Conservation (phyloP, 2,113 vertebrate species). For the Mobula hypostoma region DNA sequence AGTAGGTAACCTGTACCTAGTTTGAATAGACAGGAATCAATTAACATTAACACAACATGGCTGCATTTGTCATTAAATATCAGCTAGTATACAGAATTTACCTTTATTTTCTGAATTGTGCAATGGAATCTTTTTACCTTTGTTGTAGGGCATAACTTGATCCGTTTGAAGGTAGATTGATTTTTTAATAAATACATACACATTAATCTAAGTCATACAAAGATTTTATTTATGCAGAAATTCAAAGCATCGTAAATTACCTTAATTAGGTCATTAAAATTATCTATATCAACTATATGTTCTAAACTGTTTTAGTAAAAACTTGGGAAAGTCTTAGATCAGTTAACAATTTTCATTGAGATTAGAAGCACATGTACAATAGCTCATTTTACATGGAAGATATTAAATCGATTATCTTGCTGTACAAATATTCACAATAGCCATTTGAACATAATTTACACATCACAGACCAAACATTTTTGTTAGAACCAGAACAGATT, state of each 20-base stretch:
- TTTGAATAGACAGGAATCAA: too few relatives aligned
- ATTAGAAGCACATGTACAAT: background rate
- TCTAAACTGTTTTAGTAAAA: background rate
- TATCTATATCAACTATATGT: background rate
- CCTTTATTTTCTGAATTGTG: background rate
- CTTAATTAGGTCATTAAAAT: background rate
- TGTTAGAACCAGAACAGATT: background rate
- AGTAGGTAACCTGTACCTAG: background rate
- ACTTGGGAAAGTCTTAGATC: background rate
- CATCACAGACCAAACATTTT: background rate
- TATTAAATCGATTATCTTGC: background rate
- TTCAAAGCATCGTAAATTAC: background rate
- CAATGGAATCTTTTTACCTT: background rate
- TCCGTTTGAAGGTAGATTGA: background rate
- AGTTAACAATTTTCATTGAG: background rate
- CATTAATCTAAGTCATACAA: background rate
- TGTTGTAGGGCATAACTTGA: background rate
- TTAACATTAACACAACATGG: background rate
- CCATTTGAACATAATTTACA: background rate
- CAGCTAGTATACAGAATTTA: too few relatives aligned
- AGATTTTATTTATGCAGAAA: background rate
- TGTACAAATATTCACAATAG: slow-evolving; percentile 8
- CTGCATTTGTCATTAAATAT: background rate
- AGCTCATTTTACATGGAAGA: background rate
- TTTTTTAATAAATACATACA: background rate